Base-by-base conservation (phyloP, 2,797 vertebrate genomes). In the Eremophila alpestris region DNA sequence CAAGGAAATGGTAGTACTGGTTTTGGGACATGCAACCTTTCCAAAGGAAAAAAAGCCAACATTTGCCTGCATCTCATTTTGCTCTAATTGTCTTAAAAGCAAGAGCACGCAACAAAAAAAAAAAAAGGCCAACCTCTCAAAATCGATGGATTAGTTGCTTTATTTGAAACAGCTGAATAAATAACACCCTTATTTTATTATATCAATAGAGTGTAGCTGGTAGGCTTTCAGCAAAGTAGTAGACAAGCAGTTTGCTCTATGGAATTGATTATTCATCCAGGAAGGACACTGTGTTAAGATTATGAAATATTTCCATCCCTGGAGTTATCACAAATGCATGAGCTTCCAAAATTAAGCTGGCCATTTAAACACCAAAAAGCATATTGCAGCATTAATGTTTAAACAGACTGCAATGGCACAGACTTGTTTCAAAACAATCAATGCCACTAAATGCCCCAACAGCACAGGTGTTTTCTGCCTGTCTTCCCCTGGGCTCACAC, bases 291-390 rank as follows among this genome's bases (percentile, higher is more conserved):
- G 16, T 77, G 34, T 85, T 78, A 95, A 12, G 82, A 94, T 92
- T 60, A 94, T 58, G 93, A 96, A 97, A 77, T 86, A 94, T 89
- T 95, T 83, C 86, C 77, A 91, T 91, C 65, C 69, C 94, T 41
- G 27, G 78, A 87, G 87, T 96, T 94, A 83, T 94, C 70, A 93
- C 48, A 84, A 90, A 94, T 84, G 70, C 40, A 94, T 80, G 80
- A 94, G 77, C 56, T 96, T 56, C 80, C 74, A 82, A 91, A 96
- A 84, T 77, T 74, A 94, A 90, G 87, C 41, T 82, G 89, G 80
- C 67, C 93, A 90, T 83, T 91, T 87, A 60, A 94, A 87, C 70
- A 77, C 49, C 29, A 11, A 91, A 95, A 94, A 92, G 19, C 83
- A 95, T 75, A 94, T 34, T 89, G 83, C 71, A 83, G 62, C 68